Percentiles rank a stretch among this genome's conserved stretches.
These are phyloP conservation scores for Peucedramus taeniatus DNA, from an alignment of 2,113 vertebrate species.

Conservation along the genomic window DNA sequence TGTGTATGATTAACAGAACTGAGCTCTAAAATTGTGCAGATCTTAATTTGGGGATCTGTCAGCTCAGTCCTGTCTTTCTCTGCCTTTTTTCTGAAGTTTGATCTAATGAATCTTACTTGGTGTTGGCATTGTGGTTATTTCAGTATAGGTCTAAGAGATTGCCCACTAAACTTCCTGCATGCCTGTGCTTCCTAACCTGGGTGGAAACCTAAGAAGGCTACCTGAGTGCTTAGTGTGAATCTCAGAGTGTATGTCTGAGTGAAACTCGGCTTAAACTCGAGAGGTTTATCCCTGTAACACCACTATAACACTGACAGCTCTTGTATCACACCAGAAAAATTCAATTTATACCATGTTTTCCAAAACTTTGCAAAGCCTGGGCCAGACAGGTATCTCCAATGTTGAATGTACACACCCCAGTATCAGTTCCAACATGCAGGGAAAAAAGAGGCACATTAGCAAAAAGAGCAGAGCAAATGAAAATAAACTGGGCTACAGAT, in stretches of 20 bases:
- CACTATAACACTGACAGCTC: background rate
- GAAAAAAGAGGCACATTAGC: background rate
- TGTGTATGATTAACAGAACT: background rate
- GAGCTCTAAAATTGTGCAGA: background rate
- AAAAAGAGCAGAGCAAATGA: background rate
- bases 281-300: background rate
- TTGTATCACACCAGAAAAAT: background rate
- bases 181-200: background rate
- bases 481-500: background rate
- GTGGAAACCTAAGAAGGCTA: background rate
- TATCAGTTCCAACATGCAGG: background rate
- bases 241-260: background rate
- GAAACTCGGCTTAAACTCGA: background rate
- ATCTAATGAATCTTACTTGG: no score
- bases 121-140: background rate
- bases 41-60: background rate
- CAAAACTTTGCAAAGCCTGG: background rate
- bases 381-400: no score
- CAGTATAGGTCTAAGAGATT: background rate
- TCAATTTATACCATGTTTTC: background rate
- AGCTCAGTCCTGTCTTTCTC: background rate
- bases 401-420: rapidly evolving
- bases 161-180: background rate
- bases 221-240: background rate
- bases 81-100: background rate